Base-by-base conservation (phyloP, 1,140 invertebrate genomes). In the Drosophila sucinea region DNA sequence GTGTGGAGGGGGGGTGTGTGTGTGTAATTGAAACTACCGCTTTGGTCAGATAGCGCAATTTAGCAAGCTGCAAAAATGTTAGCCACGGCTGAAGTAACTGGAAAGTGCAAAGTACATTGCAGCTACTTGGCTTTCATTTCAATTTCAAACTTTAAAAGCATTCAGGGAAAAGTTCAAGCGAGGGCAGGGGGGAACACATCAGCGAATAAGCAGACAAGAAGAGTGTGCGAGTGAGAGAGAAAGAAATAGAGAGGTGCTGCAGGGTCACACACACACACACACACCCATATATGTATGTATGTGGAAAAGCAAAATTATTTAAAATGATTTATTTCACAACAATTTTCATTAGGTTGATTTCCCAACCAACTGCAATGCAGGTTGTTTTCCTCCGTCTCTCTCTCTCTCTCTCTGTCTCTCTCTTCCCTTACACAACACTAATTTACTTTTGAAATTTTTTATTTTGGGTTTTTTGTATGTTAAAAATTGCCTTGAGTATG, bases 311-410 rank as follows among this genome's bases (percentile, higher is more conserved):
- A 80, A 79, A 87, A 87, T 87, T 86, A 86, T 86, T 86, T 87
- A 77, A 86, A 86, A 87, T 87, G 84, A 87, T 87, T 87, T 89
- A 87, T 89, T 89, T 89, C 84, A 83, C 79, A 87, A 87, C 83
- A 87, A 80, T 87, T 87, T 87, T 87, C 84, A 87, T 87, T 87
- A 87, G 83, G 70, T 75, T 64, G 69, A 1, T 23, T 58, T 51
- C 8, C 44, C 44, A 58, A 7, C 69, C 72, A 69, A 77, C 83
- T 87, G 83, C 83, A 87, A 66, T 89, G 84, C 84, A 89, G 84
- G 73, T 71, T 73, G 67, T 51, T n/a, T 27, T 17, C 11, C 4
- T 8, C 63, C 3, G 17, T 58, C 17, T 7, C n/a, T 3, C 27
- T 23, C 23, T n/a, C 58, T 0, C 51, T 8, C 30, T 29, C 41